Evolutionary conservation across 2,113 vertebrate species (phyloP).

Genomic region (Anoura caudifer): DNA sequence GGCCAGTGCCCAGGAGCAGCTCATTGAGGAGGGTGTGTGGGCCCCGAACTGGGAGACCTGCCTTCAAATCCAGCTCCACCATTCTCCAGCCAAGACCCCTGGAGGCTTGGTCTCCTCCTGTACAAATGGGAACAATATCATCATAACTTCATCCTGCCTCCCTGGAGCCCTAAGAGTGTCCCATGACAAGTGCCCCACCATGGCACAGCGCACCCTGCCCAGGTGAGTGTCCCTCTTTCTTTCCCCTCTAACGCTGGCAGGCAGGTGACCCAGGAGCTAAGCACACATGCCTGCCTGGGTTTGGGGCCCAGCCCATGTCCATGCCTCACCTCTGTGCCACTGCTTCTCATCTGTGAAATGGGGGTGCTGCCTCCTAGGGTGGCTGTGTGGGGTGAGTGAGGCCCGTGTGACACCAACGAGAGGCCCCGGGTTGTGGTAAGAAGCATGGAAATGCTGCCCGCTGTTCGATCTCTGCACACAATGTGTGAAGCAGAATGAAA

Average conservation of each 20-base stretch:
- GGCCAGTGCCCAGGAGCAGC: neutral
- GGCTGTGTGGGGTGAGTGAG: neutral
- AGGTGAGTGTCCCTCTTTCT: neutral
- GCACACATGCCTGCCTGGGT: neutral
- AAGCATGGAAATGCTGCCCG: rapidly evolving
- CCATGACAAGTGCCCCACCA: rapidly evolving
- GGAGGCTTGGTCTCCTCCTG: neutral
- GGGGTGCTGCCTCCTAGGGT: neutral
- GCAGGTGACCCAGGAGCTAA: neutral
- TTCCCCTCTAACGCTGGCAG: neutral
- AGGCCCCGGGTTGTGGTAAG: rapidly evolving
- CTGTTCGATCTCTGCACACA: rapidly evolving
- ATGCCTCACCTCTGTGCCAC: rapidly evolving
- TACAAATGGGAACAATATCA: too few relatives aligned
- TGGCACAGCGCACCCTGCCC: neutral
- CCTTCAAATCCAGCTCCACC: rapidly evolving
- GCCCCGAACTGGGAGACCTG: neutral
- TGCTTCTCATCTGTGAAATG: neutral
- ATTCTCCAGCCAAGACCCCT: neutral
- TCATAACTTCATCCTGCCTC: rapidly evolving
- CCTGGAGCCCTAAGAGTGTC: rapidly evolving
- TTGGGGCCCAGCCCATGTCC: neutral
- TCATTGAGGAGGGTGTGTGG: neutral
- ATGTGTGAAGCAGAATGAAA: neutral
- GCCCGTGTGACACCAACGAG: rapidly evolving